phyloP scores from a whole-genome alignment of 30 jellyfish, hydroid and myxozoan species.

The Cassiopea andromeda region DNA sequence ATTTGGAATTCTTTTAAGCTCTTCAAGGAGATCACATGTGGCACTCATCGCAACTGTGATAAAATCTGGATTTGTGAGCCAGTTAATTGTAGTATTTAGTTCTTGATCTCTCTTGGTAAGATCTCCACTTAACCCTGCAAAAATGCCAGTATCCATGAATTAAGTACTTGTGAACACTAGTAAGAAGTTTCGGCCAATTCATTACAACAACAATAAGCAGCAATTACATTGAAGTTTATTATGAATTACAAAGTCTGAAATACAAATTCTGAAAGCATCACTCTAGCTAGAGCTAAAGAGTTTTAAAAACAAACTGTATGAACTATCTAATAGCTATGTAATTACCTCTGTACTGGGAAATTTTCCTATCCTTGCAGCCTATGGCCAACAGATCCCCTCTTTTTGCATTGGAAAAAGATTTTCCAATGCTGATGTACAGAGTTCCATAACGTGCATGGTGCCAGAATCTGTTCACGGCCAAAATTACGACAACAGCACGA shows the following conservation, averaged over 20 bases:
- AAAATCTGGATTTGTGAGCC: slow-evolving; percentile 48
- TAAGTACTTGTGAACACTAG: neutral
- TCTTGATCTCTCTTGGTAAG: neutral
- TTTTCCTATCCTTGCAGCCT: neutral
- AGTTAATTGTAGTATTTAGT: neutral
- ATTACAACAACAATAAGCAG: too few relatives aligned
- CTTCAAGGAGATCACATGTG: slow-evolving; percentile 35
- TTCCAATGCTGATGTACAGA: neutral
- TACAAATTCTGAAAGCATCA: too few relatives aligned
- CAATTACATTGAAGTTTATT: too few relatives aligned
- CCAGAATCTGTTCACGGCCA: slow-evolving; percentile 63
- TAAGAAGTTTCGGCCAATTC: too few relatives aligned
- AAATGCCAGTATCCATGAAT: neutral
- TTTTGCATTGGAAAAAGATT: neutral
- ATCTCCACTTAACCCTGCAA: neutral
- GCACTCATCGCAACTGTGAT: slow-evolving; percentile 28
- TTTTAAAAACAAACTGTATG: too few relatives aligned
- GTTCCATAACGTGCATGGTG: slow-evolving; percentile 27
- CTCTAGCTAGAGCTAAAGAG: too few relatives aligned
- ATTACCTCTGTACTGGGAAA: neutral
- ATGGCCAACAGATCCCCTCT: neutral
- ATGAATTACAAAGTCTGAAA: too few relatives aligned
- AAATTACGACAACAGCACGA: slow-evolving; percentile 65
- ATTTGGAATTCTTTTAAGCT: slow-evolving; percentile 8
- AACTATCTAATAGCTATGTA: neutral